These are phyloP conservation scores for Picus viridis DNA, from an alignment of 2,797 vertebrate species.

Conservation along the genomic window DNA sequence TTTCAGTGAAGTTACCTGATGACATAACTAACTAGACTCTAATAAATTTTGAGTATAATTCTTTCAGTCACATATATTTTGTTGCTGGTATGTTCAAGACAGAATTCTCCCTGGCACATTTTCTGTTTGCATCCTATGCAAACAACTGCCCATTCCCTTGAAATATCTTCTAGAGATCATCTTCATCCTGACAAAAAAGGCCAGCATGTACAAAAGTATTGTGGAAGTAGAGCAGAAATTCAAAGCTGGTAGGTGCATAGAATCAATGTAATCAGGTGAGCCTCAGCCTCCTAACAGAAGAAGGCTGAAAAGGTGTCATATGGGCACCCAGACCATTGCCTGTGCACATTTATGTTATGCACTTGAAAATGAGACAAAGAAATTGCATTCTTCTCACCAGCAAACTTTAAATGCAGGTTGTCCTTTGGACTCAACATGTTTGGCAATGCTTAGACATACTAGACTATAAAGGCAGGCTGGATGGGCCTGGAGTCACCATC, in stretches of 20 bases:
- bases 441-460: background rate
- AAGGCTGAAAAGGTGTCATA: background rate
- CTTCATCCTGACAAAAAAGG: background rate
- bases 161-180: background rate
- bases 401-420: background rate
- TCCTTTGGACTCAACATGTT: background rate
- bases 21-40: background rate
- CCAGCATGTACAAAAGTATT: background rate
- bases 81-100: background rate
- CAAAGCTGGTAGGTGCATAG: background rate
- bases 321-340: background rate
- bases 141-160: background rate
- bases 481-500: background rate
- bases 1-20: background rate
- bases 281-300: background rate
- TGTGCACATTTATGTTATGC: background rate
- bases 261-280: background rate
- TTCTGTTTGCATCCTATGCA: background rate
- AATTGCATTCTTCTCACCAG: background rate
- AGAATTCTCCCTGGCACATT: background rate
- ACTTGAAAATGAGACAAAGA: background rate
- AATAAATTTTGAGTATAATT: background rate
- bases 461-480: background rate
- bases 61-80: background rate
- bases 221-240: background rate